Base-by-base conservation (phyloP, 2,888 invertebrate genomes). In the Hedya salicella region DNA sequence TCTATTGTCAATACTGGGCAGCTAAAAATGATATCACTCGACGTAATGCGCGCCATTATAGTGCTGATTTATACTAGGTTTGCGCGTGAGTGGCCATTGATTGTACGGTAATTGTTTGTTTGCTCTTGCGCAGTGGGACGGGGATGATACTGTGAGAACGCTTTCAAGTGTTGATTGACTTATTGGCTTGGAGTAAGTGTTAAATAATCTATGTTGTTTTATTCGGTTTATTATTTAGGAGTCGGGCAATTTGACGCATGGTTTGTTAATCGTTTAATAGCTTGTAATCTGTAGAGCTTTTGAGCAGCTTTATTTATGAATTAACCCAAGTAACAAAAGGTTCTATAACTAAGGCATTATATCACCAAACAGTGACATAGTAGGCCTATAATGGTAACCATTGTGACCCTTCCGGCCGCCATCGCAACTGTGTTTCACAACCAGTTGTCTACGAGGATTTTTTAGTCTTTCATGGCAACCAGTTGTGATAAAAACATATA, bases 91-190 rank as follows among this genome's bases (percentile, higher is more conserved):
- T 85, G 83, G 80, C 74, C 77, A 77, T 80, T 86, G 89, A 91
- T 90, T 87, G 89, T 86, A 75, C 78, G 85, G 89, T 90, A 89
- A 91, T 91, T 87, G 88, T 91, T 91, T 91, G 89, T 91, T 91
- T 90, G 82, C 79, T 72, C 75, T 75, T 69, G 74, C 78, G 76
- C 75, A 71, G 73, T 73, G 74, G 79, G 52, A 57, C 49, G 50
- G 66, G 82, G 84, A 79, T 79, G 77, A 70, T 71, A 75, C 74
- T 82, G 82, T 87, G 89, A 82, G 89, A 89, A 87, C 59, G 53
- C 72, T 79, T 77, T 77, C 78, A 76, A 83, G 80, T 78, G 74
- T 62, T 72, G 75, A 76, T 77, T 71, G 70, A 79, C 78, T 83
- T 86, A 85, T 87, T 83, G 85, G 82, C 77, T 85, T 85, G 83